phyloP scores from a whole-genome alignment of 2,113 vertebrate genomes.

The Saimiri boliviensis region DNA sequence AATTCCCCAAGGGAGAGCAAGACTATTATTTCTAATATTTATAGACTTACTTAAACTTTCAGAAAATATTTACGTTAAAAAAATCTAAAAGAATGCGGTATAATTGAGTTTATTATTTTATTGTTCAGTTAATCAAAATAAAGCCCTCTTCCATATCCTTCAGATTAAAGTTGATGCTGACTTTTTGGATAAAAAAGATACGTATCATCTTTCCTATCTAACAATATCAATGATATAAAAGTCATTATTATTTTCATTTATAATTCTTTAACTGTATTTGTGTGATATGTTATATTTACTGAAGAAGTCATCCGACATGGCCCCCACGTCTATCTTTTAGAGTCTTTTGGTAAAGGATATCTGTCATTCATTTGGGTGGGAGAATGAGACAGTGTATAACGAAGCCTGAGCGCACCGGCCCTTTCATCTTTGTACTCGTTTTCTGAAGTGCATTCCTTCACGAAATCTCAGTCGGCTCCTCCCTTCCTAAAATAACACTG shows the following conservation, averaged over 20 bases:
- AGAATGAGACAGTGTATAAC: background rate
- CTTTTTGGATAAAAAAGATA: background rate
- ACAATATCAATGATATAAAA: background rate
- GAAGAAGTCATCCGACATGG: background rate
- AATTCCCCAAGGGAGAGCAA: background rate
- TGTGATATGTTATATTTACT: background rate
- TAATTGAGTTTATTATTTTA: conserved; percentile 27
- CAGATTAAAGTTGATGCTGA: background rate
- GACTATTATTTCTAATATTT: background rate
- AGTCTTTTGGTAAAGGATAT: background rate
- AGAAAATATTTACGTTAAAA: conserved; percentile 51
- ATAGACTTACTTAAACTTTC: conserved; percentile 6
- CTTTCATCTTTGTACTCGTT: conserved; percentile 40
- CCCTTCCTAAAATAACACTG: conserved; percentile 63
- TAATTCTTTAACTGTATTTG: background rate
- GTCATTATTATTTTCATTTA: background rate
- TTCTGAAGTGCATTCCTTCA: conserved; percentile 66
- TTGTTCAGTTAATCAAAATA: conserved; percentile 49
- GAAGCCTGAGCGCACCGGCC: background rate
- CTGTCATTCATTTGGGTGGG: background rate
- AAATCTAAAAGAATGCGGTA: conserved; percentile 6
- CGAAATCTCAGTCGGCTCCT: background rate
- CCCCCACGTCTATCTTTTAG: background rate
- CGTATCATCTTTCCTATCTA: background rate
- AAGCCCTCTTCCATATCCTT: background rate